Conservation (phyloP, 64 coral and sea anemone species). For the Platygyra sinensis region DNA sequence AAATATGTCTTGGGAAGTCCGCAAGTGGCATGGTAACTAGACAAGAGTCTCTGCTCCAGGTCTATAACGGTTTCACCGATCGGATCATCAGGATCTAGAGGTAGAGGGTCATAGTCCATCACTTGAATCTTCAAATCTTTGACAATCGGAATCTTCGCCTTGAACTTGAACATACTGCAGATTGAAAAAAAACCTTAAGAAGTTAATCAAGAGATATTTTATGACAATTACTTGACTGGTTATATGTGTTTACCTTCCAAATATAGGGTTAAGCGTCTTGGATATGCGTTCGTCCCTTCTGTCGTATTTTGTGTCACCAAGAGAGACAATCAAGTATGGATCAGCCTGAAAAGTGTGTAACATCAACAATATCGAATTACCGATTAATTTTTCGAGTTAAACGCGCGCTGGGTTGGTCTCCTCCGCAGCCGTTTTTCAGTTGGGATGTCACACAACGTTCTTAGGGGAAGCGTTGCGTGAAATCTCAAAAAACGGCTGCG, state of each 20-base stretch:
- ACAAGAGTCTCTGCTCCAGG: slow-evolving; percentile 72
- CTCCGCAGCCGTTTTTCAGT: no score
- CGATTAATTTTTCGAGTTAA: not conserved
- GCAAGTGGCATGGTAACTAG: slow-evolving; percentile 69
- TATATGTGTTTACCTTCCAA: slow-evolving; percentile 67
- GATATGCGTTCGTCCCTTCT: slow-evolving; percentile 16
- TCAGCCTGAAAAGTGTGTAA: slow-evolving; percentile 47
- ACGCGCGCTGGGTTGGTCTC: no score
- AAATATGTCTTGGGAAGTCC: slow-evolving; percentile 75
- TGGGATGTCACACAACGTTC: no score
- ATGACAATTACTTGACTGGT: not conserved
- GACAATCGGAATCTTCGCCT: slow-evolving; percentile 55
- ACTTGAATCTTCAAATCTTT: slow-evolving; percentile 78
- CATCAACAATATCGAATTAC: not conserved
- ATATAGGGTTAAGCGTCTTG: slow-evolving; percentile 63
- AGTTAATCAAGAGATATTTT: no score
- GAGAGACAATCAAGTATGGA: slow-evolving; percentile 63
- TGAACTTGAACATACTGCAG: slow-evolving; percentile 73
- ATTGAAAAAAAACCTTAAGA: not conserved
- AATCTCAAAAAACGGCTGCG: no score
- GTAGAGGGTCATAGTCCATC: slow-evolving; percentile 70
- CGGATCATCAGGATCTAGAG: slow-evolving; percentile 49
- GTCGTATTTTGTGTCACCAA: slow-evolving; percentile 61
- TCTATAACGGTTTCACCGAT: slow-evolving; percentile 83
- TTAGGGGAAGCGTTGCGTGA: no score